Conservation (phyloP, 2,797 vertebrate species). For the Poecilia wingei region DNA sequence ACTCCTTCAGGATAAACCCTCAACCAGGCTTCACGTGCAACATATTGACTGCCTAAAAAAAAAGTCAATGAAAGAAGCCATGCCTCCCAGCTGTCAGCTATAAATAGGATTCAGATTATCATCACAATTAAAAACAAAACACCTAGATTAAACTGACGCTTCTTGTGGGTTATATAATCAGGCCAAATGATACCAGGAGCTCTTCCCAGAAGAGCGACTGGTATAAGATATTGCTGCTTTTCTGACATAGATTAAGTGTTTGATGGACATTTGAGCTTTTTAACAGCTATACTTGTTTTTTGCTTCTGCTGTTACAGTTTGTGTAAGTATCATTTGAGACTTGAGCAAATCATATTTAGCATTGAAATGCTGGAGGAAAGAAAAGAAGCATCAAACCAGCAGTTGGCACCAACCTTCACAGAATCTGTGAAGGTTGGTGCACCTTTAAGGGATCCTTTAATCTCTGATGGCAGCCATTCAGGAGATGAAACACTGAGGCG, state of each 20-base stretch:
- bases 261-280: not conserved
- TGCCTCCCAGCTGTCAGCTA: constrained; percentile 62
- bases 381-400: not conserved
- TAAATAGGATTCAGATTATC: constrained; percentile 56
- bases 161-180: constrained; percentile 58
- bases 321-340: not conserved
- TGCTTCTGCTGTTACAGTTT: not conserved
- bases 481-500: not conserved
- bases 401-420: not conserved
- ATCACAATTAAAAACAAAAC: constrained; percentile 53
- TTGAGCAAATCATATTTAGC: no score
- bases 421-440: not conserved
- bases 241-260: constrained; percentile 12
- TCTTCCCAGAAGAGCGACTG: constrained; percentile 5
- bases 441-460: no score
- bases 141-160: constrained; percentile 41
- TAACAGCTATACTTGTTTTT: not conserved
- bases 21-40: constrained; percentile 49
- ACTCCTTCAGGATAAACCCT: constrained; percentile 50
- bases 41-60: constrained; percentile 56
- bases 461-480: not conserved
- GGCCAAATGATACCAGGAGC: constrained; percentile 60
- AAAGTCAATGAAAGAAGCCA: constrained; percentile 71
- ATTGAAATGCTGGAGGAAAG: not conserved
- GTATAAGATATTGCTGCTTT: constrained; percentile 34